These are phyloP conservation scores for Clepsis dumicolana DNA, from an alignment of 2,888 invertebrate species.

Conservation along the genomic window DNA sequence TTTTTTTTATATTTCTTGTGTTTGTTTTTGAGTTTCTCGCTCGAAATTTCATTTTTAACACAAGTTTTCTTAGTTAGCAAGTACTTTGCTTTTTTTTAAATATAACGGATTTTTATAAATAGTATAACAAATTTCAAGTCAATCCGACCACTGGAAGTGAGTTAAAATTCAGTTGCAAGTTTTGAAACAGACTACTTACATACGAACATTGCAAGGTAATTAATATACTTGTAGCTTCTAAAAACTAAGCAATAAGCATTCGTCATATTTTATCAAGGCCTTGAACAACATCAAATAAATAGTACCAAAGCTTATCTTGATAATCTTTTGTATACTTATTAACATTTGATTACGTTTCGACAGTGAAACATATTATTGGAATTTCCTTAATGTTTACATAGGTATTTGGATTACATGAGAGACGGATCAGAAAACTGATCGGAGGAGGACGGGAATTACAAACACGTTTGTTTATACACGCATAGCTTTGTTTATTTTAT, in stretches of 20 bases:
- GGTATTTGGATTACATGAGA: not conserved
- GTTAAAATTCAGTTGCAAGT: too few relatives aligned
- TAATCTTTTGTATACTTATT: conserved; percentile 9
- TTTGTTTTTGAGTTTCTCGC: too few relatives aligned
- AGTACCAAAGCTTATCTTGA: conserved; percentile 24
- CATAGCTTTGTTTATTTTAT: not conserved
- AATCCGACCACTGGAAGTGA: too few relatives aligned
- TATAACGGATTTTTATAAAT: too few relatives aligned
- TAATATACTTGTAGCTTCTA: too few relatives aligned
- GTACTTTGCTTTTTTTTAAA: too few relatives aligned
- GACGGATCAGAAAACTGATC: not conserved
- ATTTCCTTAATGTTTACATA: not conserved
- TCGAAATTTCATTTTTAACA: too few relatives aligned
- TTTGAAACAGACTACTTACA: too few relatives aligned
- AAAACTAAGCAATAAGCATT: not conserved
- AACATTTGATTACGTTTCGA: not conserved
- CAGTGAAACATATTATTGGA: not conserved
- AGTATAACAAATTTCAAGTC: too few relatives aligned
- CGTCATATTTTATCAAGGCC: conserved; percentile 21
- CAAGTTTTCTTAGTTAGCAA: too few relatives aligned
- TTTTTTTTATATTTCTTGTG: too few relatives aligned
- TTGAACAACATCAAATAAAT: conserved; percentile 13
- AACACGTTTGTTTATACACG: not conserved
- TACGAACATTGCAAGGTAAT: too few relatives aligned
- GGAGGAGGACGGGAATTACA: not conserved